These are phyloP conservation scores for Helicoverpa armigera DNA, from an alignment of 1,140 invertebrate species.

Conservation along the genomic window DNA sequence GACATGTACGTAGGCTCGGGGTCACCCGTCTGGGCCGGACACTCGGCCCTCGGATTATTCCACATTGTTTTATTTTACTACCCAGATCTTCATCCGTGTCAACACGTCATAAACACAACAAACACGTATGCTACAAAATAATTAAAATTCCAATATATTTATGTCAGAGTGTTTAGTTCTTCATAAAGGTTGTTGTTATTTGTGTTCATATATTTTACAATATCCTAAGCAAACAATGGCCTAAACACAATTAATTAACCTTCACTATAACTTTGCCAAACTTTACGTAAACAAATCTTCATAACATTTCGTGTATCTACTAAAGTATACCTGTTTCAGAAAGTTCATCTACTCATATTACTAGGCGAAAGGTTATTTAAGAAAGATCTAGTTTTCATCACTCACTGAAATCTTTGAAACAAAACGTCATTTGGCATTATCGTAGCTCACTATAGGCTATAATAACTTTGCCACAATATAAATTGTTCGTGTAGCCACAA, in stretches of 20 bases:
- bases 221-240: no score
- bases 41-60: slow-evolving; percentile 10
- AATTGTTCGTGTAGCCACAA: neutral
- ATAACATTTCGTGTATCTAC: no score
- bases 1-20: slow-evolving; percentile 47
- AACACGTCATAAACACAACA: slow-evolving; percentile 56
- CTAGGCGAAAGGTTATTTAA: no score
- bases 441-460: no score
- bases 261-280: no score
- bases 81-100: slow-evolving; percentile 47
- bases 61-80: slow-evolving; percentile 54
- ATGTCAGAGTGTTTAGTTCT: neutral
- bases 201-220: neutral
- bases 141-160: slow-evolving; percentile 2
- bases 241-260: no score
- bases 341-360: no score
- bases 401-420: no score
- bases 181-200: neutral
- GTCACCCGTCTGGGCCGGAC: slow-evolving; percentile 25
- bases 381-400: no score
- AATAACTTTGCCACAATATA: neutral
- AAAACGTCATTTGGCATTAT: no score
- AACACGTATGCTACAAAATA: slow-evolving; percentile 30
- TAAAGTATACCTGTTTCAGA: no score
- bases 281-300: neutral